These are phyloP conservation scores for Eristalinus aeneus DNA, from an alignment of 2,888 invertebrate species.

Conservation along the genomic window DNA sequence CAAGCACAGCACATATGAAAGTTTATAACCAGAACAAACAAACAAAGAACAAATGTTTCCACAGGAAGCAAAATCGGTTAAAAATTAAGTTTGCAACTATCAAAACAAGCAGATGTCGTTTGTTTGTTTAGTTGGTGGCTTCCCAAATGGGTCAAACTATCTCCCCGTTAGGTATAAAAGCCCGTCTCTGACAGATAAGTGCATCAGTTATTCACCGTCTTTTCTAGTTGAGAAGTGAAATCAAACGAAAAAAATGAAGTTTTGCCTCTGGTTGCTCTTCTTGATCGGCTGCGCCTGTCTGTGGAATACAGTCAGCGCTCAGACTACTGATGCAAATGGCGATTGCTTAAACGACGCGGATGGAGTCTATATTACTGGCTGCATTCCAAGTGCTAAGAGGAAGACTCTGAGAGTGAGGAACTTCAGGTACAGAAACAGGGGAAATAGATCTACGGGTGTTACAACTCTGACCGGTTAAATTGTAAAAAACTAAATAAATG, in stretches of 20 bases:
- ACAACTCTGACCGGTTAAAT: neutral
- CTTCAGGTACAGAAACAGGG: neutral
- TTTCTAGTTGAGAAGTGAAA: neutral
- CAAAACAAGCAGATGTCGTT: no score
- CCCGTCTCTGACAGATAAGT: neutral
- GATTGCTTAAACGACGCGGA: neutral
- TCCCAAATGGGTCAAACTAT: no score
- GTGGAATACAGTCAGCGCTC: neutral
- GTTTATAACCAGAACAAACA: no score
- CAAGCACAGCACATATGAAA: no score
- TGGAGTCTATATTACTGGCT: neutral
- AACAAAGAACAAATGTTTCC: no score
- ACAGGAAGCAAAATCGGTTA: no score
- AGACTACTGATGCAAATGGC: neutral
- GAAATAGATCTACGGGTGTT: no score
- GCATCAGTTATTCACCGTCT: neutral
- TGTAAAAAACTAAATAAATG: no score
- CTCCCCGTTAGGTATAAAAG: neutral
- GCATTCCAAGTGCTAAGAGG: neutral
- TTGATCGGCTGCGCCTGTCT: neutral
- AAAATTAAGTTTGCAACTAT: no score
- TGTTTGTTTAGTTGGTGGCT: no score
- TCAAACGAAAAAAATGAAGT: constrained; percentile 1
- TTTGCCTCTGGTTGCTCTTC: neutral
- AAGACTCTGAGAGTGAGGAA: neutral